A percentile compares a stretch with the other conserved stretches of the same genome.
These are phyloP conservation scores for Bombyx mandarina DNA, from an alignment of 1,140 invertebrate species.

Conservation along the genomic window DNA sequence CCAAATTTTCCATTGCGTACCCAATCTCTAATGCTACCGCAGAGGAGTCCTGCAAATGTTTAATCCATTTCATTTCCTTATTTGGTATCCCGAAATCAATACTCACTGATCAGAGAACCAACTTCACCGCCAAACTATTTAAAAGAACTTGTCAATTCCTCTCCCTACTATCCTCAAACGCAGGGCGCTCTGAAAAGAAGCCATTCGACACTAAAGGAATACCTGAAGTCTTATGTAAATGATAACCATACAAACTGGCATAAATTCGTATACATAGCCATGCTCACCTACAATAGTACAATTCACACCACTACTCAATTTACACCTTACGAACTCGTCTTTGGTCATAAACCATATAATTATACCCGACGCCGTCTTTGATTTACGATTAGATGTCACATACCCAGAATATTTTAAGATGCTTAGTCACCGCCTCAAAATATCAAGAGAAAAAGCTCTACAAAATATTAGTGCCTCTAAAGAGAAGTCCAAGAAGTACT, in stretches of 20 bases:
- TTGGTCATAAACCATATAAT: background rate
- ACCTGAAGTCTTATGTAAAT: constrained; percentile 5
- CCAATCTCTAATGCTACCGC: too few relatives aligned
- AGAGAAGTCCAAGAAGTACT: constrained; percentile 11
- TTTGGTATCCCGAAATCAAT: too few relatives aligned
- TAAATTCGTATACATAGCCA: too few relatives aligned
- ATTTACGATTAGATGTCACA: background rate
- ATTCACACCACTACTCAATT: too few relatives aligned
- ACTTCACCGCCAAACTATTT: constrained; percentile 13
- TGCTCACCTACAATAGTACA: too few relatives aligned
- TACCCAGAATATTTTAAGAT: constrained; percentile 9
- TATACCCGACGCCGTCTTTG: background rate
- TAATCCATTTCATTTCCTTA: too few relatives aligned
- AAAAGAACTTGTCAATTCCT: constrained; percentile 23
- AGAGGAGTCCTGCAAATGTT: too few relatives aligned
- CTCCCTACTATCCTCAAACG: constrained; percentile 21
- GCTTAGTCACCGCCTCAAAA: constrained; percentile 7
- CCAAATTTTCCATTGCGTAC: too few relatives aligned
- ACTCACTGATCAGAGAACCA: too few relatives aligned
- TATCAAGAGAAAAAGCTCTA: constrained; percentile 7
- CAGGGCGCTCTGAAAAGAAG: constrained; percentile 7
- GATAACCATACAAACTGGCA: background rate
- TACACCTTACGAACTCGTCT: too few relatives aligned
- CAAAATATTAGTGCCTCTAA: constrained; percentile 9
- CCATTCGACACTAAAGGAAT: constrained; percentile 1